phyloP scores from a whole-genome alignment of 2,888 invertebrate genomes.

The Keiferia lycopersicella region DNA sequence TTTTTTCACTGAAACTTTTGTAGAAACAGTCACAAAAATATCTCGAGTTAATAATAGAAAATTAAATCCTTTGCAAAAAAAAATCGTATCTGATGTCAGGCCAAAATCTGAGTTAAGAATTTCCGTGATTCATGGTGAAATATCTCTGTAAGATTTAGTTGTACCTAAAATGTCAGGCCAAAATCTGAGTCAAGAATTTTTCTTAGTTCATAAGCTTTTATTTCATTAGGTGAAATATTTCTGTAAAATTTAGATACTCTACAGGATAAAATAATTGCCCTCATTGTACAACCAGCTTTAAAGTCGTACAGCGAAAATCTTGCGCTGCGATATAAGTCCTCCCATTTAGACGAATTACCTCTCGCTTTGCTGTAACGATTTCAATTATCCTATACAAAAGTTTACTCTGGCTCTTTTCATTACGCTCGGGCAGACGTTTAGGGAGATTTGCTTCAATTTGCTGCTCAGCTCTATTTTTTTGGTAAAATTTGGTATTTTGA shows the following conservation, averaged over 20 bases:
- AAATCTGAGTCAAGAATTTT: background rate
- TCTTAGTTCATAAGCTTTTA: background rate
- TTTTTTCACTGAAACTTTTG: no score
- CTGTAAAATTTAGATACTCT: background rate
- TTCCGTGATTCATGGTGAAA: no score
- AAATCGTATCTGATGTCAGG: no score
- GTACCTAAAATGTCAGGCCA: no score
- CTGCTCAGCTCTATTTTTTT: slow-evolving; percentile 18
- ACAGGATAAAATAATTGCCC: background rate
- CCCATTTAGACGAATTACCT: slow-evolving; percentile 47
- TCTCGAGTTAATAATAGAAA: no score
- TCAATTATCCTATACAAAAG: slow-evolving; percentile 48
- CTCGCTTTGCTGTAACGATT: slow-evolving; percentile 44
- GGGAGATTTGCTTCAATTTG: slow-evolving; percentile 26
- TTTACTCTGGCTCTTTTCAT: slow-evolving; percentile 29
- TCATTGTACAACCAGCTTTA: slow-evolving; percentile 21
- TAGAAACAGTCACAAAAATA: no score
- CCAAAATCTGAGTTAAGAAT: no score
- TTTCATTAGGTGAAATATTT: background rate
- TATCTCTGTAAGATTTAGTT: no score
- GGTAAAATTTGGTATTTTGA: no score
- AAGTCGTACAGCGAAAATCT: slow-evolving; percentile 24
- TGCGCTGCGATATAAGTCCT: slow-evolving; percentile 40
- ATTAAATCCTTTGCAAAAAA: no score
- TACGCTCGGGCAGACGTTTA: slow-evolving; percentile 20